phyloP scores from a whole-genome alignment of 1,140 invertebrate species.

The Heliconius hewitsoni region DNA sequence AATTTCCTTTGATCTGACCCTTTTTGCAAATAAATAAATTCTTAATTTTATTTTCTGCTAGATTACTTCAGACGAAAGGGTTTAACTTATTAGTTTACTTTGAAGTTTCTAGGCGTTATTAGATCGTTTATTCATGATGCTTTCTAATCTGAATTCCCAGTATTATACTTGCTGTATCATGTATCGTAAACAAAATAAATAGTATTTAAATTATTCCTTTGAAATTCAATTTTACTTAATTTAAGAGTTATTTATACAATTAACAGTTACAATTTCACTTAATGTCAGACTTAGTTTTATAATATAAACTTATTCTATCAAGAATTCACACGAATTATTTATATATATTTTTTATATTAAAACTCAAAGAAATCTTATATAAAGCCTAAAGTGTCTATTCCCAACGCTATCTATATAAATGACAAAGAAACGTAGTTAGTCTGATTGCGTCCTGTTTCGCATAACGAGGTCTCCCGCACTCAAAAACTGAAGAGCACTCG shows the following conservation, averaged over 20 bases:
- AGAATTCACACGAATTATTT: not conserved
- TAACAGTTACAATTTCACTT: not conserved
- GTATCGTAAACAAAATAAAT: not conserved
- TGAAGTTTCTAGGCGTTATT: conserved; percentile 6
- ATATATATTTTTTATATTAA: too few relatives aligned
- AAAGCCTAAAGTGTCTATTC: not conserved
- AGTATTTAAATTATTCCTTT: not conserved
- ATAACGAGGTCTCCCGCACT: conserved; percentile 38
- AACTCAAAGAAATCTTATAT: not conserved
- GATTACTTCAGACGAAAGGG: not conserved
- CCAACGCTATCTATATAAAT: not conserved
- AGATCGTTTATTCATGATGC: not conserved
- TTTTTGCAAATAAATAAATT: not conserved
- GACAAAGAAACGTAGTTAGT: conserved; percentile 23
- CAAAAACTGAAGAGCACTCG: conserved; percentile 35
- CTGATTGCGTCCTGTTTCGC: conserved; percentile 34
- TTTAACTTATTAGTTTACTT: conserved; percentile 2
- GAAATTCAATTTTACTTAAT: not conserved
- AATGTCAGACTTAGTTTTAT: not conserved
- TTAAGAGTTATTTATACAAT: not conserved
- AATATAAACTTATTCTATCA: not conserved
- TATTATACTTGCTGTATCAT: not conserved
- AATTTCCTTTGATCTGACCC: not conserved
- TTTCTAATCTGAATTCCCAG: not conserved
- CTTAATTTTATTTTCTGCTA: not conserved